A percentile compares a stretch with the other conserved stretches of the same genome.
phyloP scores from a whole-genome alignment of 2,888 invertebrate species.

The Geotrupes spiniger region DNA sequence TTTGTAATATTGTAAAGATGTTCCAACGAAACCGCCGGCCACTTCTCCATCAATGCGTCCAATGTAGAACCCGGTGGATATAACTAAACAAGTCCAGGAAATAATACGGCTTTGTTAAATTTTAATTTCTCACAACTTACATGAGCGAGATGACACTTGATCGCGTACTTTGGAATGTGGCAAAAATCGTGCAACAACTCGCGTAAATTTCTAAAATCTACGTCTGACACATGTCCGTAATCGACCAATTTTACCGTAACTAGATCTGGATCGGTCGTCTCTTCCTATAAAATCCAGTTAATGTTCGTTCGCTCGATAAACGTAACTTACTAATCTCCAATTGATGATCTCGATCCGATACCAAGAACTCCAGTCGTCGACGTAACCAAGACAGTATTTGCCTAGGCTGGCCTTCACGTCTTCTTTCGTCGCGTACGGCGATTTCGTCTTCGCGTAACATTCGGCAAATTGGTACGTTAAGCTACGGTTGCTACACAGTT shows the following conservation, averaged over 20 bases:
- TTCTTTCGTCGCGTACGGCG: conserved; percentile 10
- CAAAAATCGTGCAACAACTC: conserved; percentile 11
- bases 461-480: conserved; percentile 11
- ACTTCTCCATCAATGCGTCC: conserved; percentile 9
- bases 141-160: conserved; percentile 17
- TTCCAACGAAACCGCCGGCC: conserved; percentile 9
- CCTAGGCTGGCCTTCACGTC: conserved; percentile 15
- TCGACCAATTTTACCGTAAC: conserved; percentile 17
- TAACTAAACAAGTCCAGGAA: conserved; percentile 13
- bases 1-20: conserved; percentile 4
- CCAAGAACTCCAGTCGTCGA: conserved; percentile 12
- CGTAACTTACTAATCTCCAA: conserved; percentile 15
- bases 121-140: conserved; percentile 11
- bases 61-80: conserved; percentile 11
- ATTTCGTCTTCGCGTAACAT: conserved; percentile 2
- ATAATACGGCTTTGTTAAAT: no score
- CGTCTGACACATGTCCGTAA: conserved; percentile 13
- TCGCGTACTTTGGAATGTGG: conserved; percentile 11
- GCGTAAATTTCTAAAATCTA: conserved; percentile 11
- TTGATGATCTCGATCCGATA: conserved; percentile 13
- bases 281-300: conserved; percentile 6
- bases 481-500: no score
- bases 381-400: conserved; percentile 13
- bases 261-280: not conserved
- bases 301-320: no score